phyloP scores from a whole-genome alignment of 2,797 vertebrate species.

The Rhynchotus rufescens region DNA sequence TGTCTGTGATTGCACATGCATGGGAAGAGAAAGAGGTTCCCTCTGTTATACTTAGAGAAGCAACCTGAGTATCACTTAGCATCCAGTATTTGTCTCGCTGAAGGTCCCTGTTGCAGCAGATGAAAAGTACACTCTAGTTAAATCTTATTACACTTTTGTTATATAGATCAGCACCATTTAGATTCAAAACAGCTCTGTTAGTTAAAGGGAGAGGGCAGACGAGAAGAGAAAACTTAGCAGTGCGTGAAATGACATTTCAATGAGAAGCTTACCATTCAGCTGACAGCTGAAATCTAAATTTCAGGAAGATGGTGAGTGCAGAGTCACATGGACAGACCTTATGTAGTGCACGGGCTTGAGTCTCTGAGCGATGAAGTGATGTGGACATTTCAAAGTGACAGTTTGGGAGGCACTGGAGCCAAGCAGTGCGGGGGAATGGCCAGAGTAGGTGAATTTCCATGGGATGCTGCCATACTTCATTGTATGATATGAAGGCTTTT shows the following conservation, averaged over 20 bases:
- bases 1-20: neutral
- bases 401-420: neutral
- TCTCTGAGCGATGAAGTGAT: neutral
- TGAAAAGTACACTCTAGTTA: neutral
- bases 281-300: slow-evolving; percentile 55
- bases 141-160: neutral
- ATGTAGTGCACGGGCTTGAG: neutral
- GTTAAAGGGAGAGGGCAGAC: neutral
- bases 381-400: neutral
- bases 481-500: neutral
- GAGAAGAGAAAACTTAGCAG: neutral
- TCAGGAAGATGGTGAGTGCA: neutral
- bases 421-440: neutral
- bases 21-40: neutral
- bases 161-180: neutral
- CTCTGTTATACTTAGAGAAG: neutral
- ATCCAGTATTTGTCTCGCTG: neutral
- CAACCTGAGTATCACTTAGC: neutral
- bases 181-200: neutral
- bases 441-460: neutral
- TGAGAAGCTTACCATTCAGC: slow-evolving; percentile 14
- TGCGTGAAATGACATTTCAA: slow-evolving; percentile 34
- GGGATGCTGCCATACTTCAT: neutral
- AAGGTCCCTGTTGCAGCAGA: neutral
- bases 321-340: neutral